Percentiles rank a stretch among this genome's conserved stretches.
Conservation (phyloP, 2,888 invertebrate genomes). For the Caenorhabditis imperialis region DNA sequence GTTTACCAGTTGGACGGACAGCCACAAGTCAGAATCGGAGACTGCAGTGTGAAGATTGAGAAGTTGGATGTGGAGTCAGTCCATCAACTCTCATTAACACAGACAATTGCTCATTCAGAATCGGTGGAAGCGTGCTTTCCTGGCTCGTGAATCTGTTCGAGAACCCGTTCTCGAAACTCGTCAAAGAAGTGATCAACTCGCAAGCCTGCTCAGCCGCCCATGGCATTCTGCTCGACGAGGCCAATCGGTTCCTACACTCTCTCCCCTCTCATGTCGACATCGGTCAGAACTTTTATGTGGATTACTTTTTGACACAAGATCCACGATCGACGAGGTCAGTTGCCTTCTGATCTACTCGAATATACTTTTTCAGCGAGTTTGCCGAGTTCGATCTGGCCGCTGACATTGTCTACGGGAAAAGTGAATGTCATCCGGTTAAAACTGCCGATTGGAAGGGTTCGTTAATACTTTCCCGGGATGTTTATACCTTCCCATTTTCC, state of each 20-base stretch:
- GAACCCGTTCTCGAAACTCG: slow-evolving; percentile 56
- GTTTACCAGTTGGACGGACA: slow-evolving; percentile 60
- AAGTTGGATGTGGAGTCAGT: slow-evolving; percentile 61
- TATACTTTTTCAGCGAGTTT: slow-evolving; percentile 50
- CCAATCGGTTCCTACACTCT: slow-evolving; percentile 66
- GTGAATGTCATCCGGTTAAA: slow-evolving; percentile 54
- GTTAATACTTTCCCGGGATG: background rate
- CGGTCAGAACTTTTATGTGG: slow-evolving; percentile 64
- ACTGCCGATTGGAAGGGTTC: slow-evolving; percentile 51
- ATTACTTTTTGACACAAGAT: slow-evolving; percentile 64
- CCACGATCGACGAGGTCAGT: slow-evolving; percentile 52
- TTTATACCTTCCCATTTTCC: background rate
- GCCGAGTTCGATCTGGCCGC: slow-evolving; percentile 64
- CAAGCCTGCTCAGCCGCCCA: slow-evolving; percentile 66
- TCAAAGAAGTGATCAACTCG: slow-evolving; percentile 62
- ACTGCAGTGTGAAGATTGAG: slow-evolving; percentile 59
- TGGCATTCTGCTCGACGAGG: slow-evolving; percentile 63
- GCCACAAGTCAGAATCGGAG: slow-evolving; percentile 66
- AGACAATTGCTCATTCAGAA: slow-evolving; percentile 27
- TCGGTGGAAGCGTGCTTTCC: slow-evolving; percentile 71
- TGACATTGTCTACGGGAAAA: slow-evolving; percentile 69
- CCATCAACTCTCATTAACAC: too few relatives aligned
- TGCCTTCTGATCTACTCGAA: background rate
- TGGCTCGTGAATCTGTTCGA: slow-evolving; percentile 73
- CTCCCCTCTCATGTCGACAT: slow-evolving; percentile 68